phyloP scores from a whole-genome alignment of 2,113 vertebrate species.

The Eleginops maclovinus region DNA sequence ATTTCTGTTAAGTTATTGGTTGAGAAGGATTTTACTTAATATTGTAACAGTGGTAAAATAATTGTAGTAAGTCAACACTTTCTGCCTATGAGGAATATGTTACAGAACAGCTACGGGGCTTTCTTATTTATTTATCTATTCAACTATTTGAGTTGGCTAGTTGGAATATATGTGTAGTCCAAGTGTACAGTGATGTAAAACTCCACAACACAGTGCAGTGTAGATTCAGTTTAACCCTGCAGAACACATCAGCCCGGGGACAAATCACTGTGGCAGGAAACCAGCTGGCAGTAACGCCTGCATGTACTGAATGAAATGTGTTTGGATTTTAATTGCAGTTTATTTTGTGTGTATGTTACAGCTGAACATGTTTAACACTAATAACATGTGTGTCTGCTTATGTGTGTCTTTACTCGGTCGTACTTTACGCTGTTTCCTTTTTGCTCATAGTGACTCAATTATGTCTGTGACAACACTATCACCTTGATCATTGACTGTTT shows the following conservation, averaged over 20 bases:
- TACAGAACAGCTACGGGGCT: no score
- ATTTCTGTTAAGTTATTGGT: background rate
- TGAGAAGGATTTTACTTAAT: background rate
- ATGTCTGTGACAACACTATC: background rate
- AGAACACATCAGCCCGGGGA: constrained; percentile 12
- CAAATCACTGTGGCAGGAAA: constrained; percentile 22
- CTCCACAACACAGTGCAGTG: background rate
- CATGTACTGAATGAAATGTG: background rate
- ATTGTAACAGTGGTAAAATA: background rate
- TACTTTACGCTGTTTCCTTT: constrained; percentile 21
- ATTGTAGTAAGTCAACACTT: background rate
- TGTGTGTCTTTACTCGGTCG: background rate
- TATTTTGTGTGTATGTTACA: constrained; percentile 8
- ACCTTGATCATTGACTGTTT: background rate
- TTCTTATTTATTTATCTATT: no score
- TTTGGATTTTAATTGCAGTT: constrained; percentile 22
- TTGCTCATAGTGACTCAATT: constrained; percentile 3
- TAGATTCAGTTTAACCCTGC: constrained; percentile 7
- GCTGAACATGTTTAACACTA: constrained; percentile 7
- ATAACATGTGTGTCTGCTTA: background rate
- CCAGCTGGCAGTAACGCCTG: constrained; percentile 23
- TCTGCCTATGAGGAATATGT: background rate
- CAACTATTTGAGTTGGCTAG: background rate
- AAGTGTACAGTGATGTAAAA: background rate
- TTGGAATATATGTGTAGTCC: background rate